Evolutionary conservation across 2,797 vertebrate genomes (phyloP).

Genomic region (Fringilla coelebs): DNA sequence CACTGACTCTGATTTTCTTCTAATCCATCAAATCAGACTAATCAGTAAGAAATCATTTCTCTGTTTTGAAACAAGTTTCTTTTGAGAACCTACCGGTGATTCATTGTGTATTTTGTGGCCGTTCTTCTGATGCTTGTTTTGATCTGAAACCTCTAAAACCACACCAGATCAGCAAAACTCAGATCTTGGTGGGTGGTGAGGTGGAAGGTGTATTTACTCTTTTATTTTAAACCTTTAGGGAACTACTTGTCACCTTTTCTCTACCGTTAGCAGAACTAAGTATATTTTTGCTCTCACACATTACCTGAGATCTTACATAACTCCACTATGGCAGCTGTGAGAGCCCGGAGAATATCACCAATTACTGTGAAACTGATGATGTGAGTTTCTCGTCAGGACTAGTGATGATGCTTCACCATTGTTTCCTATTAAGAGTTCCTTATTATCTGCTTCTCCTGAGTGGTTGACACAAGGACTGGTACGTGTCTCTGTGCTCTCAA

Average conservation of each 20-base stretch:
- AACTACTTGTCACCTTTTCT: background rate
- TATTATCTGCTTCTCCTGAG: background rate
- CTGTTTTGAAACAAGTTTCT: background rate
- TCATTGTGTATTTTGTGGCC: background rate
- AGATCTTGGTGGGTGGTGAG: background rate
- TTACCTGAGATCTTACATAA: background rate
- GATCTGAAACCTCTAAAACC: background rate
- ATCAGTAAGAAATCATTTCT: background rate
- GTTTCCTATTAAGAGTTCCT: background rate
- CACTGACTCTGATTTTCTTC: background rate
- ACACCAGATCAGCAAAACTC: background rate
- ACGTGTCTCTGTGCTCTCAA: background rate
- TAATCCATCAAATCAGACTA: background rate
- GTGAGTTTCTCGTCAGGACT: background rate
- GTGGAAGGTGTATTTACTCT: background rate
- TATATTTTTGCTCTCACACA: background rate
- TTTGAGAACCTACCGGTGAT: background rate
- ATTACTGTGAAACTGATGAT: background rate
- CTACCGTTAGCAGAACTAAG: background rate
- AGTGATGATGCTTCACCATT: background rate
- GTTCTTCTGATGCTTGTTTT: background rate
- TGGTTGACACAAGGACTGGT: background rate
- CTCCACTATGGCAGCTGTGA: background rate
- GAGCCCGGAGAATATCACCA: background rate
- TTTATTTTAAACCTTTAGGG: background rate